Evolutionary conservation across 2,113 vertebrate genomes (phyloP).

Genomic region (Mohoua ochrocephala): DNA sequence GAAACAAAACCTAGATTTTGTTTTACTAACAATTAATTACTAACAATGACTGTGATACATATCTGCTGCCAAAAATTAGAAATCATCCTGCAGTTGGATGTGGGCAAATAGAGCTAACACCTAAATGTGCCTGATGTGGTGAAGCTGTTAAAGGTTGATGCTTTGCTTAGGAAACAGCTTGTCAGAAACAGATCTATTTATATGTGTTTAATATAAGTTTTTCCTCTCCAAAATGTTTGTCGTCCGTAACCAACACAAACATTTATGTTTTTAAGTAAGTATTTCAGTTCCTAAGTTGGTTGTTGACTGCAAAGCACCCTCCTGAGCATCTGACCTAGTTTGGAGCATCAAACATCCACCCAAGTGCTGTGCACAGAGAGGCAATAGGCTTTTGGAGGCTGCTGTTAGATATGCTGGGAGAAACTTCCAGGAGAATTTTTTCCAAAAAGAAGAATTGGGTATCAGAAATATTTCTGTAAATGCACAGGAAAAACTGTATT

Average conservation of each 20-base stretch:
- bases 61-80: neutral
- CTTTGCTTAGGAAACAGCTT: neutral
- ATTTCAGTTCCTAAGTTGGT: neutral
- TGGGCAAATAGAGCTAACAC: neutral
- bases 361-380: neutral
- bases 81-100: neutral
- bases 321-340: constrained; percentile 62
- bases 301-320: neutral
- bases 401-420: neutral
- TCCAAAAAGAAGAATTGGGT: neutral
- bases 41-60: neutral
- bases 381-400: neutral
- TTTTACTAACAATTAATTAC: neutral
- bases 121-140: neutral
- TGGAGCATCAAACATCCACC: neutral
- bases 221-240: neutral
- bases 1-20: neutral
- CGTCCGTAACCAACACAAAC: neutral
- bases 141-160: neutral
- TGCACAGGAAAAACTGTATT: neutral
- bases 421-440: neutral
- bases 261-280: neutral
- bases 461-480: neutral
- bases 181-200: neutral
- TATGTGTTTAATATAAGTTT: neutral